Conservation (phyloP, 2,113 vertebrate genomes). For the Lepidothrix coronata region DNA sequence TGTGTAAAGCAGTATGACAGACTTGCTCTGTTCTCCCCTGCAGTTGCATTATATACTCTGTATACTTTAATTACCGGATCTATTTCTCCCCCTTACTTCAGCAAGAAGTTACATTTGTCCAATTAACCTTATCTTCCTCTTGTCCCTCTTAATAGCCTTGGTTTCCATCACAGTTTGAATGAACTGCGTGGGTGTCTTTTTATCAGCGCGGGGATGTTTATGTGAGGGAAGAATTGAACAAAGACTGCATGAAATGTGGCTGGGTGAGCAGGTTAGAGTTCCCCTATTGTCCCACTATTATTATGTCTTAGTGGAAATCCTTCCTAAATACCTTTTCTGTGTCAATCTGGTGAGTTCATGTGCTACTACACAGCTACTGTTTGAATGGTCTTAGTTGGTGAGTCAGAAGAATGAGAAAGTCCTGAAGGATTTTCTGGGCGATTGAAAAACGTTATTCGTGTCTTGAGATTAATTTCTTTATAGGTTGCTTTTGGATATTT, state of each 20-base stretch:
- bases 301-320: not conserved
- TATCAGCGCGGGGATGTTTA: not conserved
- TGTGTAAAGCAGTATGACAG: not conserved
- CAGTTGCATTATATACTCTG: not conserved
- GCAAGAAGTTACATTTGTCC: not conserved
- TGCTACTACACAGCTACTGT: not conserved
- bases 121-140: not conserved
- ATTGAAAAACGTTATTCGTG: not conserved
- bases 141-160: not conserved
- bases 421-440: not conserved
- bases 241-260: not conserved
- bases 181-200: not conserved
- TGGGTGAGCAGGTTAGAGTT: not conserved
- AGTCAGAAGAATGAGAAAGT: not conserved
- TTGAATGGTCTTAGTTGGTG: not conserved
- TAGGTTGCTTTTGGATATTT: not conserved
- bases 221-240: not conserved
- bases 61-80: not conserved
- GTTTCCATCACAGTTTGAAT: not conserved
- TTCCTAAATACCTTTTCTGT: not conserved
- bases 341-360: not conserved
- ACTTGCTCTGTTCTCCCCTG: not conserved
- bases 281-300: not conserved
- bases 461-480: not conserved
- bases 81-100: not conserved